phyloP scores from a whole-genome alignment of 2,797 vertebrate genomes.

The Diceros bicornis region DNA sequence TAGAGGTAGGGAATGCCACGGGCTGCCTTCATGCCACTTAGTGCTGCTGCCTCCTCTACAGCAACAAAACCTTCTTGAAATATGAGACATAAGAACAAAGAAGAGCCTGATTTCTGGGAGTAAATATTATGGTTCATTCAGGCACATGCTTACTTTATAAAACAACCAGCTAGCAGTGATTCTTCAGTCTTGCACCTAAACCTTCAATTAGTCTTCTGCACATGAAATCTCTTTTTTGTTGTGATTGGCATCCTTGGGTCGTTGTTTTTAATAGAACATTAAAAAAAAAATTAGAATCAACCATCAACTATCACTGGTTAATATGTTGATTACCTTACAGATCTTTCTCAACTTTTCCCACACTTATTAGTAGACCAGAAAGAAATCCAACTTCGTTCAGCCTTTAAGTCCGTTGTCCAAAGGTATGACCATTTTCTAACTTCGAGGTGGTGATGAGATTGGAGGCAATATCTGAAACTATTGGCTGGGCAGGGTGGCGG shows the following conservation, averaged over 20 bases:
- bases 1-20: constrained; percentile 72
- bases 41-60: neutral
- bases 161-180: neutral
- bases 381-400: constrained; percentile 2
- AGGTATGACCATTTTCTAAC: neutral
- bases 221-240: neutral
- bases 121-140: neutral
- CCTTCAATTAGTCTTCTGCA: neutral
- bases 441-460: neutral
- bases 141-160: constrained; percentile 8
- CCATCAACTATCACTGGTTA: neutral
- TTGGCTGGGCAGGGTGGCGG: too few species aligned
- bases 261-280: constrained; percentile 42
- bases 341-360: neutral
- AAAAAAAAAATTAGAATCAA: neutral
- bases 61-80: constrained; percentile 10
- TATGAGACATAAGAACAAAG: constrained; percentile 26
- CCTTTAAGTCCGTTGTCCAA: neutral
- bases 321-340: neutral
- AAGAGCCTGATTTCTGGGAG: neutral
- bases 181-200: neutral
- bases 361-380: constrained; percentile 6
- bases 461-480: neutral
- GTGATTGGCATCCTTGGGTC: neutral
- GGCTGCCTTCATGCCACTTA: constrained; percentile 75